Conservation (phyloP, 2,888 invertebrate species). For the Agrilus mali region DNA sequence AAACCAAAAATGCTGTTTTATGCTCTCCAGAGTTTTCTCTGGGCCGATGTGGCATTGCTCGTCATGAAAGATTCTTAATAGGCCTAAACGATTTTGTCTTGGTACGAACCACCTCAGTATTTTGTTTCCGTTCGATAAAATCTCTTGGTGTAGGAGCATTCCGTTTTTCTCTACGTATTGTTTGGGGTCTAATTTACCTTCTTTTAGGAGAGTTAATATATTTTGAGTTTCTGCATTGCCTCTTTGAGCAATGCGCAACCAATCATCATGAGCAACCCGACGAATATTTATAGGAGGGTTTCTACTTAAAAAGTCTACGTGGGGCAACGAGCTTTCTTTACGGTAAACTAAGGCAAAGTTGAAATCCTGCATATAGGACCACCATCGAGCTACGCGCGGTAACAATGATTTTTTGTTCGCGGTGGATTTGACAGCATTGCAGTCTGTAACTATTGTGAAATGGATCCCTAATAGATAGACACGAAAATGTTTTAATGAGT, state of each 20-base stretch:
- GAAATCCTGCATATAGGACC: no score
- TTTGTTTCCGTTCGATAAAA: no score
- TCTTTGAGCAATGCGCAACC: slow-evolving; percentile 3
- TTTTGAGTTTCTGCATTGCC: slow-evolving; percentile 1
- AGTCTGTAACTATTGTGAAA: slow-evolving; percentile 10
- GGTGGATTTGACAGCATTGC: slow-evolving; percentile 14
- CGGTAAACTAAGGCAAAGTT: no score
- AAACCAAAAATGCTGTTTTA: slow-evolving; percentile 4
- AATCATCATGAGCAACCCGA: background rate
- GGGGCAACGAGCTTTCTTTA: no score
- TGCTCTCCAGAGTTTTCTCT: slow-evolving; percentile 6
- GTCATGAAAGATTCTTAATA: slow-evolving; percentile 11
- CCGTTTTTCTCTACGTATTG: slow-evolving; percentile 3
- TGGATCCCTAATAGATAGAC: slow-evolving; percentile 12
- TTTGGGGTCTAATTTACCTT: background rate
- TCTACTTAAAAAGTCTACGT: slow-evolving; percentile 5
- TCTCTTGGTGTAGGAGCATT: background rate
- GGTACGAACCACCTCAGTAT: slow-evolving; percentile 6
- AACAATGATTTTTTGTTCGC: slow-evolving; percentile 11
- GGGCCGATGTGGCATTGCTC: slow-evolving; percentile 11
- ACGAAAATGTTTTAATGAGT: slow-evolving; percentile 14
- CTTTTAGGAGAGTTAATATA: slow-evolving; percentile 1
- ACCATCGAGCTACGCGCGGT: no score
- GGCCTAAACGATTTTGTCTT: slow-evolving; percentile 9
- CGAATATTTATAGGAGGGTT: slow-evolving; percentile 1